These are phyloP conservation scores for Thalassaphorura encarpata DNA, from an alignment of 1,140 invertebrate species.

Conservation along the genomic window DNA sequence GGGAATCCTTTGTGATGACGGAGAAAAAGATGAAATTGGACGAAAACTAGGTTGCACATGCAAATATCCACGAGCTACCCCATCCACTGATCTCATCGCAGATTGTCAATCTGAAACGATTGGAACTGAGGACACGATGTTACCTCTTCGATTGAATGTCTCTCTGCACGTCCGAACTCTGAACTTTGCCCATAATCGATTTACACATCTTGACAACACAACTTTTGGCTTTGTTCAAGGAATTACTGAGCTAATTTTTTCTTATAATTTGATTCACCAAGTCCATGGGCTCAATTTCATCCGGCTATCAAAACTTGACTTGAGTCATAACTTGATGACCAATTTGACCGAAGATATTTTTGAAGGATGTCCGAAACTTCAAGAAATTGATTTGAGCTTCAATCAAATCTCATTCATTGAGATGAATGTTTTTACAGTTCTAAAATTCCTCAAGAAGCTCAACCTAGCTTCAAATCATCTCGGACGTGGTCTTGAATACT, in stretches of 20 bases:
- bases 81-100: background rate
- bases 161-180: slow-evolving; percentile 15
- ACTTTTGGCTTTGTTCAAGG: slow-evolving; percentile 19
- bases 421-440: slow-evolving; percentile 8
- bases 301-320: slow-evolving; percentile 15
- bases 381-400: slow-evolving; percentile 21
- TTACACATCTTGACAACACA: slow-evolving; percentile 2
- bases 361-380: background rate
- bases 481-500: slow-evolving; percentile 8
- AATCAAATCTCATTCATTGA: slow-evolving; percentile 25
- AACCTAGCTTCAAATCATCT: slow-evolving; percentile 21
- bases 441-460: slow-evolving; percentile 18
- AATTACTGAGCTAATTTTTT: slow-evolving; percentile 11
- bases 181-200: slow-evolving; percentile 17
- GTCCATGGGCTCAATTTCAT: slow-evolving; percentile 14
- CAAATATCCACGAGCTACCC: background rate
- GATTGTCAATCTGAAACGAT: slow-evolving; percentile 15
- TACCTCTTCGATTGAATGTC: slow-evolving; percentile 24
- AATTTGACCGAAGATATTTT: slow-evolving; percentile 14
- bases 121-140: slow-evolving; percentile 4
- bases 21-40: slow-evolving; percentile 24
- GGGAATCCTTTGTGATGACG: slow-evolving; percentile 20
- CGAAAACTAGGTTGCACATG: slow-evolving; percentile 25
- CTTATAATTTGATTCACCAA: slow-evolving; percentile 14
- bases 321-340: slow-evolving; percentile 20